phyloP scores from a whole-genome alignment of 1,140 invertebrate genomes.

The Formica exsecta region DNA sequence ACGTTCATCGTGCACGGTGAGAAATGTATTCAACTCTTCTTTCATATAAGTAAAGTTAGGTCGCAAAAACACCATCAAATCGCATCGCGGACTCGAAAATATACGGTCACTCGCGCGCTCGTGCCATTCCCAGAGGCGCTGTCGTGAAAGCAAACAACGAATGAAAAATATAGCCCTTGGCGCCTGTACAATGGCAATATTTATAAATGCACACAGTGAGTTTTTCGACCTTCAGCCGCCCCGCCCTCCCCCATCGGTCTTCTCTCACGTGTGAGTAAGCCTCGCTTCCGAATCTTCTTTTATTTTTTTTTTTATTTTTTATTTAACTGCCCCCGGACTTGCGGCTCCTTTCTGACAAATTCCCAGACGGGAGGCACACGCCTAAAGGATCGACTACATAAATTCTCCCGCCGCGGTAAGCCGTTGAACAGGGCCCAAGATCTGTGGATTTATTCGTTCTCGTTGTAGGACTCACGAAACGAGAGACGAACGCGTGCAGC shows the following conservation, averaged over 20 bases:
- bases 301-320: not conserved
- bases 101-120: constrained; percentile 50
- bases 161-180: constrained; percentile 70
- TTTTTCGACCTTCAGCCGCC: constrained; percentile 49
- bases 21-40: constrained; percentile 39
- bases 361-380: constrained; percentile 71
- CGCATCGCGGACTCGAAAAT: constrained; percentile 43
- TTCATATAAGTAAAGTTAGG: constrained; percentile 29
- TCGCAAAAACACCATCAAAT: constrained; percentile 52
- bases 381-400: constrained; percentile 70
- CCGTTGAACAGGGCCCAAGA: constrained; percentile 41
- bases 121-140: not conserved
- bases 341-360: constrained; percentile 67
- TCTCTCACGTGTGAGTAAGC: not conserved
- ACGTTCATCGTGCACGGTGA: constrained; percentile 21
- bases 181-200: constrained; percentile 68
- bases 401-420: constrained; percentile 66
- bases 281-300: constrained; percentile 9
- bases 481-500: constrained; percentile 2
- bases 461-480: constrained; percentile 36
- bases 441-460: constrained; percentile 67
- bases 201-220: constrained; percentile 63
- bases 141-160: constrained; percentile 68
- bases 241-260: not conserved
- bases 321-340: not conserved